Evolutionary conservation across 2,797 vertebrate species (phyloP), one percentile per base, ranked within the genome.

Genomic region (Nyctibius grandis): DNA sequence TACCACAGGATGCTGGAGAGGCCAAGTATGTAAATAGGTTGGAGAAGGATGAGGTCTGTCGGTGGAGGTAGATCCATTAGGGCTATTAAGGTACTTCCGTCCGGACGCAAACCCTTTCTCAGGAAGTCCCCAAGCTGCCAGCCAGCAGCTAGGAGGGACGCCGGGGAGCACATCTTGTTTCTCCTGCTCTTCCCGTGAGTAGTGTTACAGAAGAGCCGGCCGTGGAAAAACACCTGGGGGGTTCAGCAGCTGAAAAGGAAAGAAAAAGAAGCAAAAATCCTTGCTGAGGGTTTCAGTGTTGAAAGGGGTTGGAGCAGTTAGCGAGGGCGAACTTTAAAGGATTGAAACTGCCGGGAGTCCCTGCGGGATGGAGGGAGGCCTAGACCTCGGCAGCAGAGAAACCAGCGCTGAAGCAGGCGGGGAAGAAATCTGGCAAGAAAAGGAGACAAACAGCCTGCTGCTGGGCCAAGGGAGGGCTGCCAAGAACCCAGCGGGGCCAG

Each of bases 351-450:
- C 31, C 17, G 9, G 21, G 31, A 54, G 33, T 76, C 63, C 64
- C 59, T 31, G 70, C 0, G 3, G 75, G 36, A 59, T 42, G 51
- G 31, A 74, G 64, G 56, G 23, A 3, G 9, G 80, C 47, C 40
- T 82, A n/a, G 76, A 74, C 9, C 88, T 69, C 5, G 8, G 51
- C 4, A 1, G 67, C 69, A n/a, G 60, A 67, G 68, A 4, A 3
- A 38, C 10, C 12, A 5, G 74, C 8, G 12, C 23, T 2, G 38
- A 64, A 92, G 78, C 94, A 92, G 94, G 93, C 85, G 3, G 79
- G 69, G 92, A 93, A 84, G 83, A 88, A 93, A 94, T 48, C 92
- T 94, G 95, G 92, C 96, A 95, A 85, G 95, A 75, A 94, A 94
- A 89, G 78, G 91, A 96, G 93, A 91, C 96, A 87, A 95, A 88